Conservation (phyloP, 1,140 invertebrate genomes). For the Nasonia giraulti region DNA sequence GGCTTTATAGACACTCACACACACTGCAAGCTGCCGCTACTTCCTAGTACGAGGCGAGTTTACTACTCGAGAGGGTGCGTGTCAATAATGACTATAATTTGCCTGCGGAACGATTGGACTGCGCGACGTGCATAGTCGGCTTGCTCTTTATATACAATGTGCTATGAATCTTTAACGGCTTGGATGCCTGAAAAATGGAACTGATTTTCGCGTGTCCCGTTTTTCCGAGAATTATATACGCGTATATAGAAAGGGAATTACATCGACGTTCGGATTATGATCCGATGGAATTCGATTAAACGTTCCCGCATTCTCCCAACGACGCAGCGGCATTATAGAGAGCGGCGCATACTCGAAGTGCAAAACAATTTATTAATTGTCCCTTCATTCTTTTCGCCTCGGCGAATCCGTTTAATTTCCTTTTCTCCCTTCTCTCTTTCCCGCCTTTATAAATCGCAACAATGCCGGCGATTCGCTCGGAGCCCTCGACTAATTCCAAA, state of each 20-base stretch:
- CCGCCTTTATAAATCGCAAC: neutral
- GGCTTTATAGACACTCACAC: neutral
- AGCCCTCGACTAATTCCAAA: neutral
- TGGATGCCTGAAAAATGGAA: neutral
- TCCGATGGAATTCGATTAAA: too few relatives aligned
- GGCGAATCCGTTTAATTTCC: neutral
- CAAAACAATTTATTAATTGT: neutral
- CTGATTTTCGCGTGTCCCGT: neutral
- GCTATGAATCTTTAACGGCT: neutral
- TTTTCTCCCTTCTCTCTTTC: too few relatives aligned
- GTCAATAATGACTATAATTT: constrained; percentile 5
- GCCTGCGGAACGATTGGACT: neutral
- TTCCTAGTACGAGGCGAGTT: neutral
- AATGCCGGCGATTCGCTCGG: neutral
- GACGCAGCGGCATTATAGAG: too few relatives aligned
- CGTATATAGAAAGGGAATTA: too few relatives aligned
- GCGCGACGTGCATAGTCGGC: neutral
- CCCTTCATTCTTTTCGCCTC: neutral
- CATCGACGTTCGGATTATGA: too few relatives aligned
- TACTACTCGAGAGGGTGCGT: neutral
- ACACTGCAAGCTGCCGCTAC: neutral
- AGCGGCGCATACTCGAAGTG: too few relatives aligned
- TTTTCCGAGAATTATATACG: neutral
- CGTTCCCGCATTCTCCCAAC: too few relatives aligned
- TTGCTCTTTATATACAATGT: constrained; percentile 1